These are phyloP conservation scores for Scartelaos histophorus DNA, from an alignment of 2,113 vertebrate genomes.

Conservation along the genomic window DNA sequence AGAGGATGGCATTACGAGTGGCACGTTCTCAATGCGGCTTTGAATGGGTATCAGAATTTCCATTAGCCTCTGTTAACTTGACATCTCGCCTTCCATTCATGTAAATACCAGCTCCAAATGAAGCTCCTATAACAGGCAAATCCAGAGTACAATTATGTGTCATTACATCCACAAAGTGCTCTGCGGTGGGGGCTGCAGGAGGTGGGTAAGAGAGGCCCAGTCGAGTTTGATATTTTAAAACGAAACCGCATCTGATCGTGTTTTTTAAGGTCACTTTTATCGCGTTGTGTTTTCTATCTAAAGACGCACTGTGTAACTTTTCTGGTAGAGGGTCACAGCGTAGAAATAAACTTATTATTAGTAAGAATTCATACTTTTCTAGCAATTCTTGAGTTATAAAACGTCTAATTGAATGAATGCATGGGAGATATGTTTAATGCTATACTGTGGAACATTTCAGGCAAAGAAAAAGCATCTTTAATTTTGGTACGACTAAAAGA, in stretches of 20 bases:
- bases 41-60: conserved; percentile 52
- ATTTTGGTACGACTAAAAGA: neutral
- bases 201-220: conserved; percentile 18
- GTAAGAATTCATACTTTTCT: no score
- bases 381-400: no score
- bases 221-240: conserved; percentile 49
- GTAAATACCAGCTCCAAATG: conserved; percentile 48
- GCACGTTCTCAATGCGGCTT: neutral
- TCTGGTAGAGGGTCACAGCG: no score
- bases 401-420: no score
- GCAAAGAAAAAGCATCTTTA: no score
- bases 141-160: conserved; percentile 58
- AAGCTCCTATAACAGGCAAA: conserved; percentile 38
- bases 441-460: no score
- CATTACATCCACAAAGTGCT: conserved; percentile 64
- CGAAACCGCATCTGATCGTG: conserved; percentile 45
- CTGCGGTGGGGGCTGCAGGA: conserved; percentile 31
- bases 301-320: neutral
- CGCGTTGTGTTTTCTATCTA: neutral
- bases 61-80: conserved; percentile 58
- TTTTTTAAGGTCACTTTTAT: conserved; percentile 30
- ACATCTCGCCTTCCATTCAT: conserved; percentile 55
- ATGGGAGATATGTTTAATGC: no score
- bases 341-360: no score
- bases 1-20: conserved; percentile 4